Base-by-base conservation (phyloP, 1,140 invertebrate genomes). In the Trichogramma pretiosum region DNA sequence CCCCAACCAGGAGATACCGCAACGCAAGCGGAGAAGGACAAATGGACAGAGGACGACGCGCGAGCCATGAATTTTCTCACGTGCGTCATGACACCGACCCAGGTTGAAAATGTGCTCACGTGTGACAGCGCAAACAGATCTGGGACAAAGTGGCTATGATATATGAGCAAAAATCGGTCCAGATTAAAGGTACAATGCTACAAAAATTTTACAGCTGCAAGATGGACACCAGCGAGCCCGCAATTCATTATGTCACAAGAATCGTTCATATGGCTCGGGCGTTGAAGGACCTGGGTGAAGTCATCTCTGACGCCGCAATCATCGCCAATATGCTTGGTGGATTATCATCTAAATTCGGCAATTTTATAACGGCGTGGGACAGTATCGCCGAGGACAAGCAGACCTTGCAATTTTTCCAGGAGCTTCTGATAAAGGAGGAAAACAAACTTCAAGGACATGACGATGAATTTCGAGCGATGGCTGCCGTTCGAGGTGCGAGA, bases 341-440 rank as follows among this genome's bases (percentile, higher is more conserved):
- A 4, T 16, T 41, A 18, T 14, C 39, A 13, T 11, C 2, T 10
- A 41, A 41, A 41, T 41, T 14, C 24, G 3, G 16, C 13, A 5
- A 13, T 14, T 28, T 41, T 16, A 41, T 26, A 26, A 26, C 22
- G 1, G 39, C 39, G 3, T 41, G 39, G 39, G 39, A 41, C 11
- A 41, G 39, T 24, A 24, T 41, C 4, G 39, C 24, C 10, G 7
- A n/a, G 18, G 24, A 7, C n/a, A 9, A 16, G 2, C 39, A 41
- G 18, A 41, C 21, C 8, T n/a, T 41, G 3, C 11, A 8, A 14
- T 18, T 10, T 14, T n/a, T 41, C 5, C 39, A 41, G 28, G 22
- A 41, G 10, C 24, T 22, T 22, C 39, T 41, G 3, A 41, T 41
- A 13, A 41, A 16, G 18, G 39, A 41, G 18, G 39, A 41, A 28